These are phyloP conservation scores for Micromussa lordhowensis DNA, from an alignment of 92 coral and sea anemone genomes.

Conservation along the genomic window DNA sequence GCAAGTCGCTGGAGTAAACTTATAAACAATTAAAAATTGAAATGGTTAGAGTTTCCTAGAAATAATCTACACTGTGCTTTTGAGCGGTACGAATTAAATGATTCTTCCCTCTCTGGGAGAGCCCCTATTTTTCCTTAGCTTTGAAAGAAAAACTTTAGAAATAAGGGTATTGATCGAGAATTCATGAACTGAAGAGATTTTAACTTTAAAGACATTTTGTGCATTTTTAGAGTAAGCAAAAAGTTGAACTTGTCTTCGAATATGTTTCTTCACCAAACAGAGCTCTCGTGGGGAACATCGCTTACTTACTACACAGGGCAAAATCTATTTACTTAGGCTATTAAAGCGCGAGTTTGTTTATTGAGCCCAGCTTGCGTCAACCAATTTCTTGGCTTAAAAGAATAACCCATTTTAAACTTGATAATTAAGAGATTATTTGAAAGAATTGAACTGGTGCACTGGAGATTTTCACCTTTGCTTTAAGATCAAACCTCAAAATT, in stretches of 20 bases:
- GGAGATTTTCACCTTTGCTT: no score
- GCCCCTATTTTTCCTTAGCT: background rate
- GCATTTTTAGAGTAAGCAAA: background rate
- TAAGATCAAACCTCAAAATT: no score
- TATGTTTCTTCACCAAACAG: background rate
- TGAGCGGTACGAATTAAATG: background rate
- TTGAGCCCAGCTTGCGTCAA: no score
- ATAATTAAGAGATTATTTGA: no score
- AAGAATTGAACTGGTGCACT: no score
- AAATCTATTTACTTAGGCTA: background rate
- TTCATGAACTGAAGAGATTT: background rate
- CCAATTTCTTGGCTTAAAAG: no score
- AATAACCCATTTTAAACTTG: no score
- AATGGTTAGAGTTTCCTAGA: background rate
- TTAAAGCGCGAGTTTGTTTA: no score
- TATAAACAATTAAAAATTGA: background rate
- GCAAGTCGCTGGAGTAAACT: conserved; percentile 70
- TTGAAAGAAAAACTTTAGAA: background rate
- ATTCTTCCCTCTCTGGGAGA: background rate
- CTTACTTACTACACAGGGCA: background rate
- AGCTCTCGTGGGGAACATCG: background rate
- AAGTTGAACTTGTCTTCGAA: background rate
- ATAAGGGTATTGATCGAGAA: background rate
- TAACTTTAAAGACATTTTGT: background rate
- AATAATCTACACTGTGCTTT: background rate